phyloP scores from a whole-genome alignment of 2,888 invertebrate genomes.

The Lasioglossum malachurum region DNA sequence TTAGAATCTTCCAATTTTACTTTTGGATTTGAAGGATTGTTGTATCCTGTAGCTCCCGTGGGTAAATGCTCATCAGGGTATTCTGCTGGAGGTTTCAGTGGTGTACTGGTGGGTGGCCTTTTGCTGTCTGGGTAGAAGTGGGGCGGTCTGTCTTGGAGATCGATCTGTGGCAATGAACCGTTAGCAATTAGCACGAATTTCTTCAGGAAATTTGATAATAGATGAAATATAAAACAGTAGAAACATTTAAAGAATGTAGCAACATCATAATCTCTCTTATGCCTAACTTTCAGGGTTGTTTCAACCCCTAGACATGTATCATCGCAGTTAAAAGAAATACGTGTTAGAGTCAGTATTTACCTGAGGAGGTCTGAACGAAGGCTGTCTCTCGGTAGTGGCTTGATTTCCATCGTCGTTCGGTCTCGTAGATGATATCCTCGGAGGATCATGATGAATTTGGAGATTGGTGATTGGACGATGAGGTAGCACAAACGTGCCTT shows the following conservation, averaged over 20 bases:
- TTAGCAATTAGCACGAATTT: no score
- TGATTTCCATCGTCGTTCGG: slow-evolving; percentile 21
- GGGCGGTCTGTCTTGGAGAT: slow-evolving; percentile 61
- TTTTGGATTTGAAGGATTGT: slow-evolving; percentile 77
- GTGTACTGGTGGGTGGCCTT: neutral
- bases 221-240: neutral
- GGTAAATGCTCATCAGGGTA: slow-evolving; percentile 73
- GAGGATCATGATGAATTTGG: slow-evolving; percentile 68
- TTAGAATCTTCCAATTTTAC: slow-evolving; percentile 63
- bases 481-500: slow-evolving; percentile 50
- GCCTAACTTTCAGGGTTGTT: no score
- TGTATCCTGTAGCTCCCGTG: slow-evolving; percentile 78
- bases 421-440: slow-evolving; percentile 41
- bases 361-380: slow-evolving; percentile 39
- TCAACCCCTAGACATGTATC: no score
- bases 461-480: slow-evolving; percentile 64
- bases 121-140: slow-evolving; percentile 57
- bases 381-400: slow-evolving; percentile 28
- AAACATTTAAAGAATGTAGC: no score
- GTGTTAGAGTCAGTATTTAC: no score
- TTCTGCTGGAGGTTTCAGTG: slow-evolving; percentile 50
- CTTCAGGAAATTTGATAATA: no score
- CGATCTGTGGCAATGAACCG: slow-evolving; percentile 31
- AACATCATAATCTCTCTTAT: no score
- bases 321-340: no score